phyloP scores from a whole-genome alignment of 2,797 vertebrate species.

The Pseudomugil gertrudae region DNA sequence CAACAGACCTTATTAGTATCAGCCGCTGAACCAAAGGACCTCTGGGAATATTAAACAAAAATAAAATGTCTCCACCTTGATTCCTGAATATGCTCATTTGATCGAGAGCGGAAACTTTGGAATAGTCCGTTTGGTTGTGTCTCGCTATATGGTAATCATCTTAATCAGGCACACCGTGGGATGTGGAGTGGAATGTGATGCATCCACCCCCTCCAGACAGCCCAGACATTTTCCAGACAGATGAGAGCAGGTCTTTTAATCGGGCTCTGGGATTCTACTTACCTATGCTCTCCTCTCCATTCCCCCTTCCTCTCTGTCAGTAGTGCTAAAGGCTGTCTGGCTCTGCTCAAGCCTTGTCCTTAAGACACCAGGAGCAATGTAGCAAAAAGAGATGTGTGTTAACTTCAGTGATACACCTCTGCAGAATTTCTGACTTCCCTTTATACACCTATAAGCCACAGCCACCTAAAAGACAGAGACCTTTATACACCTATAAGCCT shows the following conservation, averaged over 20 bases:
- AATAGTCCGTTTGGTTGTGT: constrained; percentile 3
- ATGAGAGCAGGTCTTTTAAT: constrained; percentile 68
- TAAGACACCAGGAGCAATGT: not conserved
- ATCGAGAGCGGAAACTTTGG: constrained; percentile 4
- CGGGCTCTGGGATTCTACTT: constrained; percentile 71
- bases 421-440: not conserved
- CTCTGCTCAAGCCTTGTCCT: constrained; percentile 18
- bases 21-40: constrained; percentile 10
- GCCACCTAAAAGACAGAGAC: too few relatives aligned
- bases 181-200: constrained; percentile 65
- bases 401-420: not conserved
- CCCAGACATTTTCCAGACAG: constrained; percentile 74
- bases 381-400: not conserved
- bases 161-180: constrained; percentile 51
- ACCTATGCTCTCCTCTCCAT: constrained; percentile 51
- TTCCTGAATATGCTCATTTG: not conserved
- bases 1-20: constrained; percentile 13
- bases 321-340: constrained; percentile 40
- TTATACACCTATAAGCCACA: too few relatives aligned
- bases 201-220: constrained; percentile 59
- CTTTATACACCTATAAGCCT: too few relatives aligned
- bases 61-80: not conserved
- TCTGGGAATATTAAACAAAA: not conserved
- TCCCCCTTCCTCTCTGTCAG: constrained; percentile 33
- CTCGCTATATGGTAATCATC: constrained; percentile 49